Conservation (phyloP, 1,140 invertebrate species). For the Nasonia giraulti region DNA sequence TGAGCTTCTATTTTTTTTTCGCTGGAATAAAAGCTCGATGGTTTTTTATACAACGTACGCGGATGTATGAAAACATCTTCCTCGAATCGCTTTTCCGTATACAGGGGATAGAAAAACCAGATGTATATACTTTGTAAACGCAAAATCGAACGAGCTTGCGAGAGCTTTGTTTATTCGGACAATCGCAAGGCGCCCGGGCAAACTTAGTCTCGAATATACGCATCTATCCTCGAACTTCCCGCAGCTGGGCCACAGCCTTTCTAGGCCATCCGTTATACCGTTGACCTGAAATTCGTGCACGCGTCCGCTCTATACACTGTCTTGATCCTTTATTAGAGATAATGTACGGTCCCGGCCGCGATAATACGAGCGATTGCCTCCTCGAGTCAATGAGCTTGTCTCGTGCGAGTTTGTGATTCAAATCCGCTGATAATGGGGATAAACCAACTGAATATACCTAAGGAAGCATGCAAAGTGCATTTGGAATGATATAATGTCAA, state of each 20-base stretch:
- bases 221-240: not conserved
- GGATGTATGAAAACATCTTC: too few species aligned
- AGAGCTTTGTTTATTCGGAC: not conserved
- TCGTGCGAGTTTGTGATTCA: not conserved
- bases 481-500: too few species aligned
- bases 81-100: too few species aligned
- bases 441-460: too few species aligned
- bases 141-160: too few species aligned
- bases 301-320: not conserved
- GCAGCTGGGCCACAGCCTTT: too few species aligned
- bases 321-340: constrained; percentile 42
- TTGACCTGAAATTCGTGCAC: not conserved
- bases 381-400: constrained; percentile 20
- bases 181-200: not conserved
- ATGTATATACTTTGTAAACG: too few species aligned
- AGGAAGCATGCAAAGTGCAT: too few species aligned
- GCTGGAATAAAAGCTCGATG: too few species aligned
- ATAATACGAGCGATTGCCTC: constrained; percentile 27
- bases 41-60: too few species aligned
- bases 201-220: not conserved
- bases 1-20: too few species aligned
- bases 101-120: too few species aligned
- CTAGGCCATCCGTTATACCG: not conserved
- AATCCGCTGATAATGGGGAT: constrained; percentile 14
- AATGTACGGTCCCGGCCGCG: constrained; percentile 11